Percentiles rank a stretch among this genome's conserved stretches.
phyloP scores from a whole-genome alignment of 2,888 invertebrate genomes.

The Plebejus argus region DNA sequence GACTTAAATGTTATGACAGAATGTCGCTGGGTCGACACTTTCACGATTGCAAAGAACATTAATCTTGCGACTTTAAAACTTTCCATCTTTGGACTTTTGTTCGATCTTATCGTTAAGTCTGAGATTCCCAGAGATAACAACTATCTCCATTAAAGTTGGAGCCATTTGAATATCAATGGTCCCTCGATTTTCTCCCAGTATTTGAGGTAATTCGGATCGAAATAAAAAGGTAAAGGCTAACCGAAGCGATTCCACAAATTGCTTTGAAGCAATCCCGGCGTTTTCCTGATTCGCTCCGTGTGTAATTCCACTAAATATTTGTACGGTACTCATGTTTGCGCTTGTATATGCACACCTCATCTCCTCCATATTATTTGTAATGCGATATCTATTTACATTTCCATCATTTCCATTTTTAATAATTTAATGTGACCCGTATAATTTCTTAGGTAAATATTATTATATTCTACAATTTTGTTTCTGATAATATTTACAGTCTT shows the following conservation, averaged over 20 bases:
- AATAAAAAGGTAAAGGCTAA: constrained; percentile 28
- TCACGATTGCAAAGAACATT: constrained; percentile 9
- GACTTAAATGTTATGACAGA: constrained; percentile 12
- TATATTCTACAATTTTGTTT: too few relatives aligned
- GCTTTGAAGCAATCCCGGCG: constrained; percentile 24
- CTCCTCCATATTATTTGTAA: background rate
- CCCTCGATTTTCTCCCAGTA: constrained; percentile 25
- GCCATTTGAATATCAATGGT: constrained; percentile 27
- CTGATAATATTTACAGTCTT: too few relatives aligned
- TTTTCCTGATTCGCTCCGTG: background rate
- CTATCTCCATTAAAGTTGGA: constrained; percentile 24
- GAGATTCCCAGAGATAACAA: constrained; percentile 18
- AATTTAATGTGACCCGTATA: background rate
- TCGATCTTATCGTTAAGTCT: constrained; percentile 26
- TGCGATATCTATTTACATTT: background rate
- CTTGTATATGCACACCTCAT: background rate
- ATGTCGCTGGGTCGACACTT: constrained; percentile 9
- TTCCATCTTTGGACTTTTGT: constrained; percentile 24
- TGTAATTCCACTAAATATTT: constrained; percentile 13
- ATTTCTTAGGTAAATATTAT: background rate
- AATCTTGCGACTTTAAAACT: constrained; percentile 26
- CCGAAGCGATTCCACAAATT: constrained; percentile 28
- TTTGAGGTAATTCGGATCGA: constrained; percentile 27
- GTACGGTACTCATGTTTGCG: background rate
- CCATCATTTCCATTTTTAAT: background rate